A percentile compares a stretch with the other conserved stretches of the same genome.
phyloP scores from a whole-genome alignment of 2,113 vertebrate genomes.

The Gyps fulvus region DNA sequence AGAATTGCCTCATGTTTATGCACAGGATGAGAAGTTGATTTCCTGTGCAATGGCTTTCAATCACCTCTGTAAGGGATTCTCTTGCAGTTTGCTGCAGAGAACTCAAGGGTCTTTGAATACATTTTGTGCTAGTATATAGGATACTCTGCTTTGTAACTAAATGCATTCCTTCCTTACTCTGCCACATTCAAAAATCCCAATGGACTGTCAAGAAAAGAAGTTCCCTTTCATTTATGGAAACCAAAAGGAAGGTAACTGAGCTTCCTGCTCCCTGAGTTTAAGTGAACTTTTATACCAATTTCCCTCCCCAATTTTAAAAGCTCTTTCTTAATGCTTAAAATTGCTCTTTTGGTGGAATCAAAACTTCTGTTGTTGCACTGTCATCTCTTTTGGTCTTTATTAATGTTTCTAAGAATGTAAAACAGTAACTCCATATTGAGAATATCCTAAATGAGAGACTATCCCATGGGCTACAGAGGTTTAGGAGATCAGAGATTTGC shows the following conservation, averaged over 20 bases:
- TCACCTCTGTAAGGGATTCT: constrained; percentile 42
- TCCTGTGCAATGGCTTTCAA: constrained; percentile 56
- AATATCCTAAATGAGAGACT: background rate
- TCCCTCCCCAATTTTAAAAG: background rate
- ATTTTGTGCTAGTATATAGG: background rate
- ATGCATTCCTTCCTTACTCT: background rate
- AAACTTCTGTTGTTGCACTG: background rate
- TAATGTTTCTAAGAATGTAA: background rate
- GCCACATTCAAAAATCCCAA: background rate
- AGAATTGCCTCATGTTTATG: constrained; percentile 66
- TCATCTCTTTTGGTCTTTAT: background rate
- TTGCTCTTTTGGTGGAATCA: background rate
- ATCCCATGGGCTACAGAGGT: background rate
- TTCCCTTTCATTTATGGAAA: background rate
- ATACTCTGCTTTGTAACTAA: background rate
- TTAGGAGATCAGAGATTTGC: background rate
- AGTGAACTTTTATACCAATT: background rate
- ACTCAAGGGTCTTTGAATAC: constrained; percentile 20
- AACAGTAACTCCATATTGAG: background rate
- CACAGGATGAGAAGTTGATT: constrained; percentile 64
- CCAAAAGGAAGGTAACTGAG: background rate
- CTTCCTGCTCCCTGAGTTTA: background rate
- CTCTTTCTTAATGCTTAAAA: background rate
- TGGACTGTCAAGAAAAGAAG: background rate
- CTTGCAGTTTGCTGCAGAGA: constrained; percentile 5